Conservation (phyloP, 2,113 vertebrate species). For the Halichoerus grypus region DNA sequence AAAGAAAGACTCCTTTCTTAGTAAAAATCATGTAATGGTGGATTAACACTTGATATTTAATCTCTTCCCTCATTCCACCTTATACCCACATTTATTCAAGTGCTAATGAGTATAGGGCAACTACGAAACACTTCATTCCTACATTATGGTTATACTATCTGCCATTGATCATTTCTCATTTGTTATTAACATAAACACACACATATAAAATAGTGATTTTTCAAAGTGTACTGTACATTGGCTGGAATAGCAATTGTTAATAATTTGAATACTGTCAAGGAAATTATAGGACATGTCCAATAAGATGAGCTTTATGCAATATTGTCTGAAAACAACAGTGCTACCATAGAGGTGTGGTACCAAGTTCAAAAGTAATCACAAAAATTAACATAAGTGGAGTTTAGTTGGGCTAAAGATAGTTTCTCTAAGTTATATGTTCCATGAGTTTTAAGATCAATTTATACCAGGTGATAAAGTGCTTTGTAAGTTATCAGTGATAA, state of each 20-base stretch:
- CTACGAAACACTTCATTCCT: slow-evolving; percentile 37
- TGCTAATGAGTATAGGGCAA: background rate
- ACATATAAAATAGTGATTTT: background rate
- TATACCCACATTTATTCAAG: slow-evolving; percentile 47
- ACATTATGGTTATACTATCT: background rate
- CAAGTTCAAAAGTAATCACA: slow-evolving; percentile 22
- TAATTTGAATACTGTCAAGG: background rate
- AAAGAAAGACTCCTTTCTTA: slow-evolving; percentile 15
- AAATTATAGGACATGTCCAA: background rate
- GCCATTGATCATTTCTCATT: slow-evolving; percentile 18
- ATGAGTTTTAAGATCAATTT: slow-evolving; percentile 24
- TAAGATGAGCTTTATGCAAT: background rate
- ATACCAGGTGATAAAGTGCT: background rate
- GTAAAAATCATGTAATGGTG: slow-evolving; percentile 51
- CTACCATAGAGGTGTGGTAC: background rate
- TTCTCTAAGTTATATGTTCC: slow-evolving; percentile 32
- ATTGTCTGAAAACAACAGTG: background rate
- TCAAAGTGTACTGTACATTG: background rate
- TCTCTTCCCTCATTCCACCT: slow-evolving; percentile 44
- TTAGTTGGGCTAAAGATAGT: background rate
- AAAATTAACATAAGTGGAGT: background rate
- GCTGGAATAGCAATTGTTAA: background rate
- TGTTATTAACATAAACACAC: background rate
- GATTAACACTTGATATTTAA: slow-evolving; percentile 33
- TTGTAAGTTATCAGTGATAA: slow-evolving; percentile 45